Evolutionary conservation across 2,113 vertebrate species (phyloP).

Genomic region (Psilopsiagon aurifrons): DNA sequence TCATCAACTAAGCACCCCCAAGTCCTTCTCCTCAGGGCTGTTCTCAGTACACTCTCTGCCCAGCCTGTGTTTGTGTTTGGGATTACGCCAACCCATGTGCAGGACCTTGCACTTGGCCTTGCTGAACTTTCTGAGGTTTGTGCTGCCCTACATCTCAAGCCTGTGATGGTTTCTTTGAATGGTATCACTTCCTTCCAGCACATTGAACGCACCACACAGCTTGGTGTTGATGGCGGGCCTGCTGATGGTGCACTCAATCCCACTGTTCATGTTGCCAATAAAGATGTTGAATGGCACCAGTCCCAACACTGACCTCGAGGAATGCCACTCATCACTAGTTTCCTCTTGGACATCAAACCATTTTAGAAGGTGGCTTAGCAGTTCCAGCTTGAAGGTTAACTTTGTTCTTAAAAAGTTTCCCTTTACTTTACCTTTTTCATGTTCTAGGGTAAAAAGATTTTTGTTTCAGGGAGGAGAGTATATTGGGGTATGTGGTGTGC

Average conservation of each 20-base stretch:
- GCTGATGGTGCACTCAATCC: background rate
- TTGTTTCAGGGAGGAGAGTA: background rate
- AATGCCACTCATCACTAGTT: background rate
- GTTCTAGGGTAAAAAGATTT: background rate
- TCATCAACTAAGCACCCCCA: background rate
- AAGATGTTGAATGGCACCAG: background rate
- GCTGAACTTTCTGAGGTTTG: background rate
- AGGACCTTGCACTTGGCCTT: background rate
- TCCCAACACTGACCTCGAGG: background rate
- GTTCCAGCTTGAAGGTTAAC: background rate
- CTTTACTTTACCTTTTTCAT: background rate
- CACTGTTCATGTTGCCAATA: background rate
- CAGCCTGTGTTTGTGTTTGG: background rate
- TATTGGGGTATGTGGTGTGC: background rate
- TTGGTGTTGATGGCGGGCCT: background rate
- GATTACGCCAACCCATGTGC: background rate
- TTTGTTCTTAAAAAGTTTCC: background rate
- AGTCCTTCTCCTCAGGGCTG: background rate
- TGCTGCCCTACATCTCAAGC: background rate
- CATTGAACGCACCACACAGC: background rate
- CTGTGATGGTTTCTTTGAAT: background rate
- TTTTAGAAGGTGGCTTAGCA: background rate
- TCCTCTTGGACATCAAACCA: background rate
- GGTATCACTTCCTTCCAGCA: background rate
- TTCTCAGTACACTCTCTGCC: background rate